A percentile compares a stretch with the other conserved stretches of the same genome.
Evolutionary conservation across 2,797 vertebrate genomes (phyloP).

Genomic region (Pteropus rufus): DNA sequence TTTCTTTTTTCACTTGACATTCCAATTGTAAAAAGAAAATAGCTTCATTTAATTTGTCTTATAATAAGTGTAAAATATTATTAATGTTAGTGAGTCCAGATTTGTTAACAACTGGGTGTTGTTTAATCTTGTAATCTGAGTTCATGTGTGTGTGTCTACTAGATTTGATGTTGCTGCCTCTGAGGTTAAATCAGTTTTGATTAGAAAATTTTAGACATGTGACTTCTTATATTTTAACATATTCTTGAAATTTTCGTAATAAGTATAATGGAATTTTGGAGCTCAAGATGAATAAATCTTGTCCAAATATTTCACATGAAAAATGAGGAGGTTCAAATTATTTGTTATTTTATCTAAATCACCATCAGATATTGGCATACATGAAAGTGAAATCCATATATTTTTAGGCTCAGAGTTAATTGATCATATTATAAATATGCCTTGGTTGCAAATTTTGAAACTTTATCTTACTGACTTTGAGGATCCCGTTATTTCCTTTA

Average conservation of each 20-base stretch:
- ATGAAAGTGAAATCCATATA: neutral
- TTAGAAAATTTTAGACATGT: neutral
- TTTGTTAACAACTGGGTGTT: neutral
- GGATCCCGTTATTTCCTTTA: neutral
- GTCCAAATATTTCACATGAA: neutral
- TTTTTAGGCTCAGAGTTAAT: neutral
- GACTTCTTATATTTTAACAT: neutral
- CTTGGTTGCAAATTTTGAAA: neutral
- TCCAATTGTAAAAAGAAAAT: neutral
- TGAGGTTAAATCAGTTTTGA: neutral
- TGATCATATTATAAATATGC: neutral
- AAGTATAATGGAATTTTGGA: neutral
- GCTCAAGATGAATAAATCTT: neutral
- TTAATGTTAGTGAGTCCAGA: neutral
- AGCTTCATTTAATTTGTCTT: neutral
- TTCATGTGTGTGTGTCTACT: neutral
- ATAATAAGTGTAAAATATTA: neutral
- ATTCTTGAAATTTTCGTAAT: neutral
- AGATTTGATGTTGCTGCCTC: neutral
- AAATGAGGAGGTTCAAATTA: neutral
- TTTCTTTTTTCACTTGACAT: slow-evolving; percentile 2
- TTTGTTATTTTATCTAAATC: neutral
- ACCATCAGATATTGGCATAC: neutral
- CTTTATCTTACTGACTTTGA: neutral
- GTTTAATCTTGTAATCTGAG: neutral